Evolutionary conservation across 2,113 vertebrate species (phyloP).

Genomic region (Todiramphus saurophagus): DNA sequence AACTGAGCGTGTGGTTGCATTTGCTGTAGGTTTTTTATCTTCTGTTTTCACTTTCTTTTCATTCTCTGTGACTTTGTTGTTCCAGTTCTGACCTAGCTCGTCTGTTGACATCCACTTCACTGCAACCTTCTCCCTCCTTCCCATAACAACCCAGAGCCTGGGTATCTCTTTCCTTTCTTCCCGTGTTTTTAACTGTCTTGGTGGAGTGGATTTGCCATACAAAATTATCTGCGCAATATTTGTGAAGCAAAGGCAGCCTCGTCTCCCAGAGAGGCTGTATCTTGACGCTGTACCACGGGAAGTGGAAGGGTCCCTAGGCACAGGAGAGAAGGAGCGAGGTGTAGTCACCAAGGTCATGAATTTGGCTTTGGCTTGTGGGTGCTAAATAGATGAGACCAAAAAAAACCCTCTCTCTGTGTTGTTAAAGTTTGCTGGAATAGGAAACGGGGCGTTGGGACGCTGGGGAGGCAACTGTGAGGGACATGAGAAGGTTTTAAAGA

Average conservation of each 20-base stretch:
- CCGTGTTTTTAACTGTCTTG: neutral
- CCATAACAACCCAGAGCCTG: neutral
- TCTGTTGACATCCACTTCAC: neutral
- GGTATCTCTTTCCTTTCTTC: neutral
- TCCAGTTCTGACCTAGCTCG: neutral
- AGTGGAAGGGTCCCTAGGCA: neutral
- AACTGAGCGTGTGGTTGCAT: neutral
- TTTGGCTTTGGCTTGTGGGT: neutral
- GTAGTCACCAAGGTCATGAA: accelerated
- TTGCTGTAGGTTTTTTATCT: neutral
- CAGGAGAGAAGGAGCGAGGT: neutral
- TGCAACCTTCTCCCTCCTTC: neutral
- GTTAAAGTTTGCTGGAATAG: neutral
- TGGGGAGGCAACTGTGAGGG: neutral
- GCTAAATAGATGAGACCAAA: neutral
- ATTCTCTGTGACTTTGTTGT: neutral
- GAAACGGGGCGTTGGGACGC: neutral
- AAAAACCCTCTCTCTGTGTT: neutral
- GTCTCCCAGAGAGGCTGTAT: neutral
- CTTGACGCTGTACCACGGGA: neutral
- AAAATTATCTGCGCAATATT: neutral
- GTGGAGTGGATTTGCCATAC: neutral
- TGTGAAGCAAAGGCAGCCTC: neutral
- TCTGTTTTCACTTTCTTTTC: neutral
- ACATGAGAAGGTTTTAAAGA: neutral